phyloP scores from a whole-genome alignment of 37 sponge, comb jelly and placozoan species.

The Aplysina aerophoba region DNA sequence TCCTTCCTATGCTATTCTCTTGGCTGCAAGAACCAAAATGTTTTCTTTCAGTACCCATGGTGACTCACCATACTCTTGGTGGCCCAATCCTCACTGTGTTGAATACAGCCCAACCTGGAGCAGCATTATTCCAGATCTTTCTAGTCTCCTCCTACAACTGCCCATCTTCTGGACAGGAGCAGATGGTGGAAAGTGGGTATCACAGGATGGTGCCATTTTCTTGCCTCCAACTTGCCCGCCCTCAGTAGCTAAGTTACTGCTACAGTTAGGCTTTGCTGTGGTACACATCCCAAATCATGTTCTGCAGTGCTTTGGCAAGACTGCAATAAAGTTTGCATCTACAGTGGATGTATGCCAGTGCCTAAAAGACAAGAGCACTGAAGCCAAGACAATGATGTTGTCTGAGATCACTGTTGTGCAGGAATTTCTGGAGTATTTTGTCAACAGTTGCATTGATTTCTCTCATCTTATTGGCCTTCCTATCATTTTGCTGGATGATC shows the following conservation, averaged over 20 bases:
- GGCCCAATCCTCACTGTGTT: neutral
- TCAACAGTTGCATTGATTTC: neutral
- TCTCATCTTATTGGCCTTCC: constrained; percentile 15
- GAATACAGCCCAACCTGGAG: neutral
- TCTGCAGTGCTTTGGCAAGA: neutral
- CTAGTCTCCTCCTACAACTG: neutral
- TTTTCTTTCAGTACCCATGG: neutral
- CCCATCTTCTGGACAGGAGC: constrained; percentile 60
- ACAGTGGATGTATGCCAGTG: neutral
- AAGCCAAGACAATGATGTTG: neutral
- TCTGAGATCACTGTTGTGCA: neutral
- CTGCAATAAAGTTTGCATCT: neutral
- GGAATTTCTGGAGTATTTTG: neutral
- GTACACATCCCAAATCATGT: neutral
- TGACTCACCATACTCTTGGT: constrained; percentile 12
- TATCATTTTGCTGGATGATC: neutral
- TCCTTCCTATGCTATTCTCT: constrained; percentile 61
- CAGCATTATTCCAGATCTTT: neutral
- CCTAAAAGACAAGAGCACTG: neutral
- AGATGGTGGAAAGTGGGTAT: constrained; percentile 56
- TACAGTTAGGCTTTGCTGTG: neutral
- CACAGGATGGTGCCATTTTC: constrained; percentile 39
- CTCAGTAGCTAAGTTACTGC: neutral
- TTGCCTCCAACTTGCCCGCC: constrained; percentile 2
- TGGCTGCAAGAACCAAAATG: constrained; percentile 20